Percentiles rank a stretch among this genome's conserved stretches.
Conservation (phyloP, 2,888 invertebrate genomes). For the Mythimna pallens region DNA sequence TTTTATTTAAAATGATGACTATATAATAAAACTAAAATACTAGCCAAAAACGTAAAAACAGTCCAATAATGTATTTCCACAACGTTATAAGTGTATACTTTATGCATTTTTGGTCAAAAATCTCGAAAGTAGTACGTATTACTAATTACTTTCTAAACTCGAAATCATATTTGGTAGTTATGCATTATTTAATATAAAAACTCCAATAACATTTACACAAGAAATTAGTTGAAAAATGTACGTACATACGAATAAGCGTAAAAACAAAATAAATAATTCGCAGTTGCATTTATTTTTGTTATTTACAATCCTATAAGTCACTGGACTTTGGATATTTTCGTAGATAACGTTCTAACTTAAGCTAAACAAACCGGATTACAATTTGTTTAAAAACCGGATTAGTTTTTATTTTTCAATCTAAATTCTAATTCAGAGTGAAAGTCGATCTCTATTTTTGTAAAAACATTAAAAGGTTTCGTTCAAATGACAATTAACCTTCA, state of each 20-base stretch:
- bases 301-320: neutral
- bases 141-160: too few relatives aligned
- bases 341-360: neutral
- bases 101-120: too few relatives aligned
- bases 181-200: too few relatives aligned
- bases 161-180: too few relatives aligned
- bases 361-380: conserved; percentile 20
- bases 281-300: neutral
- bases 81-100: too few relatives aligned
- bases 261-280: neutral
- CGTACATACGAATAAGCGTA: neutral
- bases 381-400: too few relatives aligned
- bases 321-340: neutral
- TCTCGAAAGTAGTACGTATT: too few relatives aligned
- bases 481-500: conserved; percentile 34
- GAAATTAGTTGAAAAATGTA: too few relatives aligned
- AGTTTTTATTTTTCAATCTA: conserved; percentile 28
- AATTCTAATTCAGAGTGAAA: conserved; percentile 38
- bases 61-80: too few relatives aligned
- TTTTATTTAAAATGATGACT: neutral
- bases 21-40: too few relatives aligned
- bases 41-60: too few relatives aligned
- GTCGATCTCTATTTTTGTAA: conserved; percentile 20
- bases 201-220: too few relatives aligned
- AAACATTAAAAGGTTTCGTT: conserved; percentile 34